Percentiles rank a stretch among this genome's conserved stretches.
phyloP scores from a whole-genome alignment of 2,113 vertebrate species.

The Sphyrna mokarran region DNA sequence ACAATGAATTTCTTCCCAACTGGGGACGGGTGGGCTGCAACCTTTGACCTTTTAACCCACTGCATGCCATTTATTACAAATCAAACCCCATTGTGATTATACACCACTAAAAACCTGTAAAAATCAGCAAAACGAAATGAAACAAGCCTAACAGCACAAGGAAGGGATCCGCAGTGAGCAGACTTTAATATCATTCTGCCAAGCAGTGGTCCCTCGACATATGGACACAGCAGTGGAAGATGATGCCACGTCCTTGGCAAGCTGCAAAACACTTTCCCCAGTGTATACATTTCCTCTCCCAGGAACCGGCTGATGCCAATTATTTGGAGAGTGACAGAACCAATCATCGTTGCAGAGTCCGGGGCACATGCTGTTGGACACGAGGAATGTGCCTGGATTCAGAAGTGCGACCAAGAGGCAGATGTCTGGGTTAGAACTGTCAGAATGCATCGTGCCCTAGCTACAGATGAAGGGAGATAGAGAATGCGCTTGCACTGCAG shows the following conservation, averaged over 20 bases:
- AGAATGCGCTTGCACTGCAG: neutral
- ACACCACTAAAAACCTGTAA: neutral
- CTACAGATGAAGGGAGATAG: neutral
- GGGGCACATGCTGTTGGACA: neutral
- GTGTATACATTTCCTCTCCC: neutral
- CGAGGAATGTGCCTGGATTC: no score
- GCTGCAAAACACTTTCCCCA: neutral
- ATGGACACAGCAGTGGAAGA: neutral
- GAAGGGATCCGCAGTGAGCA: neutral
- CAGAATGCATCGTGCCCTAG: neutral
- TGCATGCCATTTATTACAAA: neutral
- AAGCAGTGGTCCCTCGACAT: neutral
- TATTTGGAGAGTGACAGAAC: neutral
- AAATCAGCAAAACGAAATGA: neutral
- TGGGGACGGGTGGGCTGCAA: no score
- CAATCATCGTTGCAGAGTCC: no score
- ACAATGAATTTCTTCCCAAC: neutral
- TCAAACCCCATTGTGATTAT: neutral
- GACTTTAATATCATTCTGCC: neutral
- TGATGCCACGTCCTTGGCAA: neutral
- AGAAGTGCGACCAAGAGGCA: neutral
- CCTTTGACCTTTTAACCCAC: neutral
- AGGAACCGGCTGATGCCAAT: neutral
- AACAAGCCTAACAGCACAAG: neutral
- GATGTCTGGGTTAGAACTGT: neutral